Base-by-base conservation (phyloP, 2,113 vertebrate species). In the Lepus timidus region DNA sequence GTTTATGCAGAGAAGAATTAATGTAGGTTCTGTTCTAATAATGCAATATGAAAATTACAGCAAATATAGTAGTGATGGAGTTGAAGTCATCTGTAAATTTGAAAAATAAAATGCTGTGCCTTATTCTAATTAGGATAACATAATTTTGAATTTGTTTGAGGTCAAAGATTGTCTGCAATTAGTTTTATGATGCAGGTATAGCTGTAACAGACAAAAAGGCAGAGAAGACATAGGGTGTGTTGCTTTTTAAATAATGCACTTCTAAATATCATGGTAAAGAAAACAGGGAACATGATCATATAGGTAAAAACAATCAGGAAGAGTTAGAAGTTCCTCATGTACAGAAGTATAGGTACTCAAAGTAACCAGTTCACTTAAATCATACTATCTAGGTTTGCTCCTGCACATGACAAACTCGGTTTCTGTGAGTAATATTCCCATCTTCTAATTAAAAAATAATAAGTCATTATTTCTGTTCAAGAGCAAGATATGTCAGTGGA, bases 371-470 rank as follows among this genome's bases (percentile, higher is more conserved):
- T 67, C 1, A 44, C 33, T 78, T 29, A 5, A 89, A 33, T 93
- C 27, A 58, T 31, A 3, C 2, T 79, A 0, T 19, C 61, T 14
- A 8, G 22, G 11, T 88, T 93, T 94, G 39, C 9, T 55, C 13
- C 49, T 73, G 17, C 31, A 62, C 23, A 70, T 65, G 14, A 9
- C 25, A 7, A 85, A 80, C 22, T 0, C 23, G 79, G 27, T 55
- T 81, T 88, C 73, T 61, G 70, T 75, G 25, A 73, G 36, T 70
- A n/a, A 6, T 68, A 80, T 84, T 90, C 29, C n/a, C 85, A 64
- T 73, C 33, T 82, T 85, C 20, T 88, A 85, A 94, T 95, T 93
- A 70, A 70, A 75, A 78, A 51, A 3, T 73, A 85, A 90, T 67
- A 85, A 90, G 71, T 70, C 23, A 25, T 49, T 85, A 78, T 51